Percentiles rank a stretch among this genome's conserved stretches.
Conservation (phyloP, 2,888 invertebrate species). For the Pilophorus perplexus region DNA sequence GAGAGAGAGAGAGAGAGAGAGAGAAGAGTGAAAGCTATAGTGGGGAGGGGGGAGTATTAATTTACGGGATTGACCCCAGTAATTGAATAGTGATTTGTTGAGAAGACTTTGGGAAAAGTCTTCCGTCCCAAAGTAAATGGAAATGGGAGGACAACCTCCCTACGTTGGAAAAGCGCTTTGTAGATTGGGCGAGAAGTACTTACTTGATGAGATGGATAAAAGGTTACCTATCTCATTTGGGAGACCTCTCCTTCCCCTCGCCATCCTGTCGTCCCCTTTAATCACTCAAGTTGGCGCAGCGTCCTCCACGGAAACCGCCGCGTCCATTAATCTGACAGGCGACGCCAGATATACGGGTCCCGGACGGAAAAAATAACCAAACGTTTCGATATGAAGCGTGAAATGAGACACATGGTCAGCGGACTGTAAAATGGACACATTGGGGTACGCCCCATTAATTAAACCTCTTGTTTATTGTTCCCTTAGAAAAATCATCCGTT, state of each 20-base stretch:
- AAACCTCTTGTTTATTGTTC: too few species aligned
- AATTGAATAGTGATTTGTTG: slow-evolving; percentile 41
- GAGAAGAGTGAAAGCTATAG: too few species aligned
- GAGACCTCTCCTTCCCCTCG: neutral
- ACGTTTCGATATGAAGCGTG: too few species aligned
- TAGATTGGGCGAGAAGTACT: slow-evolving; percentile 42
- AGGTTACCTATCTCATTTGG: slow-evolving; percentile 41
- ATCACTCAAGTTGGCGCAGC: slow-evolving; percentile 19
- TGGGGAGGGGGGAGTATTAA: slow-evolving; percentile 29
- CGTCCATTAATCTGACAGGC: slow-evolving; percentile 11
- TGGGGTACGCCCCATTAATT: too few species aligned
- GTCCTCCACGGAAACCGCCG: neutral
- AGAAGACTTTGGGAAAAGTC: slow-evolving; percentile 25
- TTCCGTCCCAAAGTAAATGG: too few species aligned
- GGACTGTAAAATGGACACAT: too few species aligned
- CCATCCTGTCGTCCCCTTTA: neutral
- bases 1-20: neutral
- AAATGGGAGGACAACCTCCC: slow-evolving; percentile 32
- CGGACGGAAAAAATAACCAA: too few species aligned
- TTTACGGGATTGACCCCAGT: slow-evolving; percentile 38
- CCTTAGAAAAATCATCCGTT: too few species aligned
- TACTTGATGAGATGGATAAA: slow-evolving; percentile 41
- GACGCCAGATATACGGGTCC: too few species aligned
- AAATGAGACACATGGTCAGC: too few species aligned
- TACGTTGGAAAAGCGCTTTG: slow-evolving; percentile 22